Conservation (phyloP, 2,888 invertebrate genomes). For the Diachrysia chrysitis region DNA sequence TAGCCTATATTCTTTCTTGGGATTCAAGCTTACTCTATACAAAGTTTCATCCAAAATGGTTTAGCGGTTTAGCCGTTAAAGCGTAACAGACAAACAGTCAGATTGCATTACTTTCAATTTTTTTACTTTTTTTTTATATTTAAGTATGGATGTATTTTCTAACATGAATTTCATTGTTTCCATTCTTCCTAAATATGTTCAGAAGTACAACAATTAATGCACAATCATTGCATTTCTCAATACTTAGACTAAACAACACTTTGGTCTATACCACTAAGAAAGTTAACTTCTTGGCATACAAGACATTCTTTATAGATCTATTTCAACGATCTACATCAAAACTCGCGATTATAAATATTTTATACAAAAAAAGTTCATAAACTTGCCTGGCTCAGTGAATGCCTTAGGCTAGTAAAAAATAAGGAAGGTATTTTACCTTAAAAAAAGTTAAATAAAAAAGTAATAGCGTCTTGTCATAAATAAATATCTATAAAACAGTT, state of each 20-base stretch:
- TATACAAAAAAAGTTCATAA: background rate
- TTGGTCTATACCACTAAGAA: constrained; percentile 70
- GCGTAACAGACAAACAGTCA: too few species aligned
- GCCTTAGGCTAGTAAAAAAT: background rate
- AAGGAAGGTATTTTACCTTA: background rate
- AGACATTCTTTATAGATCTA: constrained; percentile 55
- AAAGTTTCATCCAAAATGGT: too few species aligned
- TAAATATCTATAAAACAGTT: constrained; percentile 32
- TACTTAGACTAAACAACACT: constrained; percentile 64
- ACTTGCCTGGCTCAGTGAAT: background rate
- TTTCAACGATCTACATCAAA: constrained; percentile 50
- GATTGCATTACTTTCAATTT: too few species aligned
- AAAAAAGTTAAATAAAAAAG: constrained; percentile 1
- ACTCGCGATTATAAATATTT: constrained; percentile 34
- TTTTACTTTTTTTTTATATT: too few species aligned
- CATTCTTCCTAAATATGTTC: constrained; percentile 25
- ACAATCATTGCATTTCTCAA: constrained; percentile 43
- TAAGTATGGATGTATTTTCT: too few species aligned
- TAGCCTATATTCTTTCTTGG: too few species aligned
- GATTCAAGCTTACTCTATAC: too few species aligned
- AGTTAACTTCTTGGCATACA: constrained; percentile 67
- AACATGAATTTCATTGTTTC: background rate
- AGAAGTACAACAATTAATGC: constrained; percentile 29
- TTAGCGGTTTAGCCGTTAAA: too few species aligned
- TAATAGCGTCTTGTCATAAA: background rate